Evolutionary conservation across 2,113 vertebrate genomes (phyloP), one percentile per base, ranked within the genome.

Genomic region (Oreocharis arfaki): DNA sequence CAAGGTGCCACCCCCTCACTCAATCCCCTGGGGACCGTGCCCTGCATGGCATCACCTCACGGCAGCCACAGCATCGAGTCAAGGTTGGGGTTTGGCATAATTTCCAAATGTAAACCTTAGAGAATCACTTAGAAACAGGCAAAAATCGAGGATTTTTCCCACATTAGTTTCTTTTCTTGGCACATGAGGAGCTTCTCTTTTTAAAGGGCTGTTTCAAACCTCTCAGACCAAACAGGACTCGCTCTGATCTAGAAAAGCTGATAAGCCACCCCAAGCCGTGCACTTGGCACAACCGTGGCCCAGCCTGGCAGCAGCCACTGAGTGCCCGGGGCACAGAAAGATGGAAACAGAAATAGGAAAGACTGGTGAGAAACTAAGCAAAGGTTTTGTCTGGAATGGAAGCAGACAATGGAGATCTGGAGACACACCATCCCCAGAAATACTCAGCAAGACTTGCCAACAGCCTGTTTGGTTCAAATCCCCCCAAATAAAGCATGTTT

Each of bases 401-500:
- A 81, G 69, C n/a, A 44, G 63, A 32, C n/a, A 6, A 0, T 6
- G n/a, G 33, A 14, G 56, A 53, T 12, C 28, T 59, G 47, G 18
- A 75, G 65, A 49, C 15, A 21, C 18, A 13, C 17, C 56, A 10
- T 21, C 39, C 41, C 27, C 79, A 71, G 68, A 41, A 87, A 56
- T 39, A 55, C 15, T 3, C 52, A 41, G 47, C 1, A 1, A 63
- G 16, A 1, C 1, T 33, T 15, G 4, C 24, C 49, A 53, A 15
- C 53, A 60, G 33, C 53, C 7, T 0, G 0, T 8, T 76, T 50
- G 41, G 42, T 42, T 65, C n/a, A 28, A 37, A 53, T 70, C 26
- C 47, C 11, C 27, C 37, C 23, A 53, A 30, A 80, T 20, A 61
- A 77, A 80, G 28, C 26, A 2, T 4, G 11, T 60, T 93, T 60